Conservation (phyloP, 2,113 vertebrate species). For the Progne subis region DNA sequence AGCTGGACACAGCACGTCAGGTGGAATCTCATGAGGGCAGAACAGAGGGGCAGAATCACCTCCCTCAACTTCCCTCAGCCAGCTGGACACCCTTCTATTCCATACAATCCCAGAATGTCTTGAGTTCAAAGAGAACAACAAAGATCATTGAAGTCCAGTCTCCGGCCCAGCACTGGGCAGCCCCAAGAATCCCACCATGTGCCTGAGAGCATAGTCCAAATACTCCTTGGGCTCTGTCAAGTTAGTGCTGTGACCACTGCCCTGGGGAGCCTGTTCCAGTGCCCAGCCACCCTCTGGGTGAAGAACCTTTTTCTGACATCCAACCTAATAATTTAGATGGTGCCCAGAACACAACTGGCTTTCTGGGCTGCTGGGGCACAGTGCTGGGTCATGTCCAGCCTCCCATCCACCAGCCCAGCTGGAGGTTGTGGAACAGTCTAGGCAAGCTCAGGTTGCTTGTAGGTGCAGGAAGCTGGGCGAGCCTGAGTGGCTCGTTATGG, state of each 20-base stretch:
- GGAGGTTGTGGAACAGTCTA: neutral
- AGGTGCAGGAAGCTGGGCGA: neutral
- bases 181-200: neutral
- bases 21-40: neutral
- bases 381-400: neutral
- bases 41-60: neutral
- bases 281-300: neutral
- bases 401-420: neutral
- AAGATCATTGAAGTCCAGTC: neutral
- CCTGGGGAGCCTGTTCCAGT: neutral
- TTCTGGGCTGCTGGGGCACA: neutral
- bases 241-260: neutral
- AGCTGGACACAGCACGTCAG: neutral
- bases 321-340: neutral
- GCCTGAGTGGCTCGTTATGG: neutral
- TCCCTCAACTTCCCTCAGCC: neutral
- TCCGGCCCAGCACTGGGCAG: too few relatives aligned
- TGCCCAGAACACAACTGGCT: neutral
- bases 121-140: neutral
- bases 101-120: neutral
- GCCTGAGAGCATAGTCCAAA: neutral
- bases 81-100: neutral
- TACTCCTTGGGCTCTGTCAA: rapidly evolving
- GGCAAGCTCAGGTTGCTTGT: neutral
- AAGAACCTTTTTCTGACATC: neutral